These are phyloP conservation scores for Sminthurides bifidus DNA, from an alignment of 1,140 invertebrate species.

Conservation along the genomic window DNA sequence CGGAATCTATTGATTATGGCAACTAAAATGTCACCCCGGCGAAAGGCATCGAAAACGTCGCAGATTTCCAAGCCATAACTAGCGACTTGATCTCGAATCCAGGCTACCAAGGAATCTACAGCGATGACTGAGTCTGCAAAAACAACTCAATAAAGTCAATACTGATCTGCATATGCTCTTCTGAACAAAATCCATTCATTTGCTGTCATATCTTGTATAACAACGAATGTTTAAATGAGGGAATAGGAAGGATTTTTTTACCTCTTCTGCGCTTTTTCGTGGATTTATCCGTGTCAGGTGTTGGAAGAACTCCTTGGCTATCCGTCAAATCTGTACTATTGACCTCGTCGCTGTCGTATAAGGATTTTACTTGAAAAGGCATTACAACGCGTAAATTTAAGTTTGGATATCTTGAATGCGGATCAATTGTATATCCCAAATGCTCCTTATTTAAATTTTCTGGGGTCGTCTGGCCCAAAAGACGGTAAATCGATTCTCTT, in stretches of 20 bases:
- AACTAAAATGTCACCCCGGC: conserved; percentile 62
- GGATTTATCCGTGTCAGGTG: conserved; percentile 15
- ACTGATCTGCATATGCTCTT: neutral
- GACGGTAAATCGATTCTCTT: conserved; percentile 82
- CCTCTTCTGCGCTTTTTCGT: conserved; percentile 23
- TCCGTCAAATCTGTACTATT: conserved; percentile 32
- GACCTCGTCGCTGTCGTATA: conserved; percentile 35
- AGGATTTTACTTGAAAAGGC: conserved; percentile 47
- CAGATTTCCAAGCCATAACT: conserved; percentile 53
- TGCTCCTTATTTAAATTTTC: conserved; percentile 87
- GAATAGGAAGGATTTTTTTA: neutral
- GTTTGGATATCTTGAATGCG: conserved; percentile 56
- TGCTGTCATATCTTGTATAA: neutral
- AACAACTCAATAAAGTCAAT: conserved; percentile 13
- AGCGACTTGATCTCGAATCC: conserved; percentile 61
- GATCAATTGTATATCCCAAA: conserved; percentile 77
- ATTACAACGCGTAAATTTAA: conserved; percentile 46
- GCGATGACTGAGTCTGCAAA: conserved; percentile 50
- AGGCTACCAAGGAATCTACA: conserved; percentile 58
- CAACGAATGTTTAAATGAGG: neutral
- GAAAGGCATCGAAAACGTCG: conserved; percentile 59
- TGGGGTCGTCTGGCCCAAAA: conserved; percentile 85
- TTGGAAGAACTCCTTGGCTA: conserved; percentile 34
- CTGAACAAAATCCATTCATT: neutral
- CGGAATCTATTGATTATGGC: conserved; percentile 74